These are phyloP conservation scores for Lates japonicus DNA, from an alignment of 2,797 vertebrate genomes.

Conservation along the genomic window DNA sequence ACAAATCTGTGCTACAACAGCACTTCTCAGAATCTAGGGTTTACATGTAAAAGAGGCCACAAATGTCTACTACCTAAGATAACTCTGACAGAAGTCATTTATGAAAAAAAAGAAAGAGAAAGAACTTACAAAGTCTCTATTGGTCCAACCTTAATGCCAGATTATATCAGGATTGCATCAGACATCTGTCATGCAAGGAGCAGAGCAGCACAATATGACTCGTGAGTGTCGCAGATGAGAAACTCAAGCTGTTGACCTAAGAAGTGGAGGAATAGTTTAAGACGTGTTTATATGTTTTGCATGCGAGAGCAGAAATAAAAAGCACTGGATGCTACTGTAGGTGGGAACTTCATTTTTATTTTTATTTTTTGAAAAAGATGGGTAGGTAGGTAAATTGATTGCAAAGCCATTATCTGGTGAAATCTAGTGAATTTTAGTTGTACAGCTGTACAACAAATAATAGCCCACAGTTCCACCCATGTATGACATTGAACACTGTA, in stretches of 20 bases:
- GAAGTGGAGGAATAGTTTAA: slow-evolving; percentile 12
- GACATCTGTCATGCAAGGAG: slow-evolving; percentile 68
- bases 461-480: neutral
- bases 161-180: slow-evolving; percentile 75
- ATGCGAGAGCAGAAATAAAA: neutral
- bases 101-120: neutral
- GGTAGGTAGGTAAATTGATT: neutral
- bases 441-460: neutral
- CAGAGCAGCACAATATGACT: slow-evolving; percentile 56
- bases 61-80: slow-evolving; percentile 40
- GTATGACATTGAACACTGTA: neutral
- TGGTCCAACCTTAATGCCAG: slow-evolving; percentile 67
- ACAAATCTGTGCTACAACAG: slow-evolving; percentile 37
- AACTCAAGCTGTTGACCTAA: slow-evolving; percentile 53
- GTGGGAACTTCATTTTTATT: neutral
- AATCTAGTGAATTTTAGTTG: neutral
- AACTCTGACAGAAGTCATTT: slow-evolving; percentile 18
- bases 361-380: neutral
- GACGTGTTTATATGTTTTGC: slow-evolving; percentile 21
- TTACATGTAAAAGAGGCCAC: slow-evolving; percentile 31
- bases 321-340: neutral
- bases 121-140: slow-evolving; percentile 32
- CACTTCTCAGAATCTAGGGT: slow-evolving; percentile 11
- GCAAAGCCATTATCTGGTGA: neutral
- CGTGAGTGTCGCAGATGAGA: slow-evolving; percentile 46